Conservation (phyloP, 2,113 vertebrate species). For the Phycodurus eques region DNA sequence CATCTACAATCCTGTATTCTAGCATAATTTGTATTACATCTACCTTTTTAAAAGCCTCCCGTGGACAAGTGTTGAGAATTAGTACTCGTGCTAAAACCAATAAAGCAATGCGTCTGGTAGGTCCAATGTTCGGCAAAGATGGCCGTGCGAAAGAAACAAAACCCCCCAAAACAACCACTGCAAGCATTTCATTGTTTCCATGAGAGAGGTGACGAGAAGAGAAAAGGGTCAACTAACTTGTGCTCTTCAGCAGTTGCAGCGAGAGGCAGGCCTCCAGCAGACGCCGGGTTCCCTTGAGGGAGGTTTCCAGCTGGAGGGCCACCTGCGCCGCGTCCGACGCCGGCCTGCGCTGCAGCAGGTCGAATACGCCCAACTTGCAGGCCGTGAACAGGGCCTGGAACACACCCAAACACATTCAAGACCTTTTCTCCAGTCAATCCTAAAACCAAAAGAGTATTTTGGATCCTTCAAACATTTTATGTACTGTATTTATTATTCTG, state of each 20-base stretch:
- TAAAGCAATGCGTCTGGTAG: too few species aligned
- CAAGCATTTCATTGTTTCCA: background rate
- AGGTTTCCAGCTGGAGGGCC: constrained; percentile 68
- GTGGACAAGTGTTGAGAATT: too few species aligned
- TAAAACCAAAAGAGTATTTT: too few species aligned
- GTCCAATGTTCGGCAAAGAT: too few species aligned
- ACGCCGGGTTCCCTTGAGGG: constrained; percentile 69
- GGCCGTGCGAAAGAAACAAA: too few species aligned
- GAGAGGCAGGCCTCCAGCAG: constrained; percentile 83
- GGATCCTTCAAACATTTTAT: background rate
- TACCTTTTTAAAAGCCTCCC: too few species aligned
- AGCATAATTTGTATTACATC: too few species aligned
- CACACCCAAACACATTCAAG: too few species aligned
- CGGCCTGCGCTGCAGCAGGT: constrained; percentile 70
- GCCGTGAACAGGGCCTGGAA: constrained; percentile 87
- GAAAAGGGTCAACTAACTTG: constrained; percentile 13
- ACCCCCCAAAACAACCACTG: too few species aligned
- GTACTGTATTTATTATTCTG: background rate
- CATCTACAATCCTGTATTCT: too few species aligned
- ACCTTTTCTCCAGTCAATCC: too few species aligned
- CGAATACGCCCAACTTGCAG: constrained; percentile 82
- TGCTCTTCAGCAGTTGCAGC: constrained; percentile 76
- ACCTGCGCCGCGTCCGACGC: constrained; percentile 66
- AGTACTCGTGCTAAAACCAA: too few species aligned
- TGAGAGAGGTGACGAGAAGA: background rate